Percentiles rank a stretch among this genome's conserved stretches.
Conservation (phyloP, 2,113 vertebrate genomes). For the Shinisaurus crocodilurus region DNA sequence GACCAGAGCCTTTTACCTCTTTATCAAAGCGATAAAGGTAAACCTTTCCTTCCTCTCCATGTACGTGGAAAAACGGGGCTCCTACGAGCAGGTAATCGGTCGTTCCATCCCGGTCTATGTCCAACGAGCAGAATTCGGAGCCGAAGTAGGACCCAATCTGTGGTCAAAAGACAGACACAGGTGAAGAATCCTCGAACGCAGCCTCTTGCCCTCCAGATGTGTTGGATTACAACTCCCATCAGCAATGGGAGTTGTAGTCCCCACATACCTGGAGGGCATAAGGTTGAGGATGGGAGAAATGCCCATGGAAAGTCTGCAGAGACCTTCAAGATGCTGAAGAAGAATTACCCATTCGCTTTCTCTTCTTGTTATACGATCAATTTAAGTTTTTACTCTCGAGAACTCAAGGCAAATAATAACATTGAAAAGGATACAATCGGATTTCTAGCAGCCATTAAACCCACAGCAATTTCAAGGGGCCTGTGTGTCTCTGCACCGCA, state of each 20-base stretch:
- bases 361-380: no score
- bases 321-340: not conserved
- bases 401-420: not conserved
- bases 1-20: constrained; percentile 65
- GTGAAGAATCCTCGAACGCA: constrained; percentile 38
- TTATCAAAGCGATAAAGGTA: constrained; percentile 74
- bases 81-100: constrained; percentile 78
- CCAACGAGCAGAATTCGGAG: constrained; percentile 78
- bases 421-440: not conserved
- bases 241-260: not conserved
- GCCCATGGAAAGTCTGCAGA: not conserved
- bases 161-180: constrained; percentile 36
- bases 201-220: not conserved
- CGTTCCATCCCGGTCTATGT: constrained; percentile 66
- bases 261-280: no score
- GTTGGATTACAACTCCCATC: not conserved
- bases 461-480: no score
- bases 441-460: no score
- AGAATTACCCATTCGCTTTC: not conserved
- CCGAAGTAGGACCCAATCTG: constrained; percentile 87
- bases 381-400: not conserved
- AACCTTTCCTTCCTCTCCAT: constrained; percentile 81
- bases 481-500: no score
- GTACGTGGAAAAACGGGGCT: constrained; percentile 75
- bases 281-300: not conserved